Percentiles rank a stretch among this genome's conserved stretches.
phyloP scores from a whole-genome alignment of 2,113 vertebrate genomes.

The Marcusenius ussheri region DNA sequence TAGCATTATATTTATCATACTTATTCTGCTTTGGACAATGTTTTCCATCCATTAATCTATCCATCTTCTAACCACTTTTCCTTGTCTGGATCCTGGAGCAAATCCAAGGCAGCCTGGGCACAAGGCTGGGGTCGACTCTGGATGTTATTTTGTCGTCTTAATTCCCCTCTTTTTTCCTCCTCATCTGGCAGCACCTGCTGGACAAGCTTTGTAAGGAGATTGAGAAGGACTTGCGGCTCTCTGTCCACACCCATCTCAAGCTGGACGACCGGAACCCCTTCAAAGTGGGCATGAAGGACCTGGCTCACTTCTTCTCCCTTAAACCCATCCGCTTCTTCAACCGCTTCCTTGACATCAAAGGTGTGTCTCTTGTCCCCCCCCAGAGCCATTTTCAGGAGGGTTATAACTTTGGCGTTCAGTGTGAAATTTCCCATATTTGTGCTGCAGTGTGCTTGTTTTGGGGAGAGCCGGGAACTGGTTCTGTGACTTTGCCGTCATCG shows the following conservation, averaged over 20 bases:
- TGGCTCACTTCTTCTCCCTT: slow-evolving; percentile 90
- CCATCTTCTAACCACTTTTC: neutral
- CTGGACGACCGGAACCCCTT: slow-evolving; percentile 96
- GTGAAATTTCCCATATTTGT: neutral
- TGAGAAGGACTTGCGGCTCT: slow-evolving; percentile 93
- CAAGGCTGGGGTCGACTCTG: neutral
- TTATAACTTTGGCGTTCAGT: neutral
- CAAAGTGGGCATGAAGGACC: slow-evolving; percentile 92
- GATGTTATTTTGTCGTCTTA: neutral
- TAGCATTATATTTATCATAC: neutral
- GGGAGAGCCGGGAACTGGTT: too few relatives aligned
- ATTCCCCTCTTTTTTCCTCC: neutral
- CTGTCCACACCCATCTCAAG: slow-evolving; percentile 93
- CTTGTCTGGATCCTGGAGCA: neutral
- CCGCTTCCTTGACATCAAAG: slow-evolving; percentile 96
- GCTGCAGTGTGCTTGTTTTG: too few relatives aligned
- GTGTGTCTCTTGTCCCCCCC: slow-evolving; percentile 44
- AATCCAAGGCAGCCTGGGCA: neutral
- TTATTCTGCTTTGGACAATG: neutral
- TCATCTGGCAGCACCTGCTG: slow-evolving; percentile 70
- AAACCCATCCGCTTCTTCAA: slow-evolving; percentile 95
- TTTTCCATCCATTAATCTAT: neutral
- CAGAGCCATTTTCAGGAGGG: neutral
- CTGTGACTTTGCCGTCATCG: neutral
- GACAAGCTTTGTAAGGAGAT: slow-evolving; percentile 97